Evolutionary conservation across 2,113 vertebrate genomes (phyloP), one percentile per base, ranked within the genome.

Genomic region (Mellivora capensis): DNA sequence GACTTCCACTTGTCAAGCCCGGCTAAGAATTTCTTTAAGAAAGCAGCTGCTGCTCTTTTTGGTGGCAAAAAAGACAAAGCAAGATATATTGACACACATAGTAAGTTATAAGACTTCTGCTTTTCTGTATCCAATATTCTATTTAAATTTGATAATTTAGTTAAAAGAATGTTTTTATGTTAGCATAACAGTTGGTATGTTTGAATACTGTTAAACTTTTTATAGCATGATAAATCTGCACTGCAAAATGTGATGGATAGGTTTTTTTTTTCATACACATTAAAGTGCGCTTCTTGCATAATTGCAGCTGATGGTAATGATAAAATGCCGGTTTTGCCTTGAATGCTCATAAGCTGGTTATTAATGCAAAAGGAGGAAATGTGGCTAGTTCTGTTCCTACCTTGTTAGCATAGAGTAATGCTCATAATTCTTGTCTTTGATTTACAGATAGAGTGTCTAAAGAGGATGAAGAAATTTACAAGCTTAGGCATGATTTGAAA

Each of bases 391-490:
- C n/a, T 80, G 23, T 91, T 77, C 37, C 81, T 67, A 20, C 39
- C 29, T 96, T 29, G 12, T 76, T 74, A 77, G 91, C 18, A 14
- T 52, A 69, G 39, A 81, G n/a, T 92, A 87, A 96, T 47, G 4
- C 49, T 91, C 23, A 4, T 61, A 6, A 31, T 69, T 79, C 64
- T 98, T 85, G 59, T 49, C 47, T 44, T 98, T 97, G 49, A 96
- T 47, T 91, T 98, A 72, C 96, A 99, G 99, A 99, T 98, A 99
- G 98, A 97, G 97, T 99, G 27, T 98, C 99, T 97, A 99, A 99
- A 99, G 99, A 99, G 98, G 99, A 99, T 81, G 99, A 99, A 98
- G 99, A 99, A 96, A 99, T 99, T 96, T 99, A 99, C 98, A 99
- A 99, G 98, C 99, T 99, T 91, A 99, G 99, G 77, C 99, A 99